Base-by-base conservation (phyloP, 2,888 invertebrate species). In the Charanyca ferruginea region DNA sequence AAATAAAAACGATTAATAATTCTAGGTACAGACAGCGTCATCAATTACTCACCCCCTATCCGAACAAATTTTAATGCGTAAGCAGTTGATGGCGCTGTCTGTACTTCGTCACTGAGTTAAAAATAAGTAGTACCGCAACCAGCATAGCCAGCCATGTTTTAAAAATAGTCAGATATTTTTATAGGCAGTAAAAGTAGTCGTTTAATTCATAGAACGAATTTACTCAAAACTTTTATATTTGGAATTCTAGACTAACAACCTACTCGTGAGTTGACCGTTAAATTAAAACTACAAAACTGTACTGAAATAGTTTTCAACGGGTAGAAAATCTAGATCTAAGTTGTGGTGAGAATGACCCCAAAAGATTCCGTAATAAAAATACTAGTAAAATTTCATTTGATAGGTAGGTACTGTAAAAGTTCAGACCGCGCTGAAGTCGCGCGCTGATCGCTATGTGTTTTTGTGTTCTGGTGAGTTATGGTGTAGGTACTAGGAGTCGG, bases 171-270 rank as follows among this genome's bases (percentile, higher is more conserved):
- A 42, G 7, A 44, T 3, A 20, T 28, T 70, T 71, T 76, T 69
- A 69, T 54, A 42, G 13, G 0, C 35, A 6, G 3, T 73, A 58
- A 76, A 76, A 57, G 6, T 9, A 22, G 57, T 8, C 9, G 38
- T 32, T 52, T 13, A 28, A 11, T 13, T 49, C 51, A 9, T 13
- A 71, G 8, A 55, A 49, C 16, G 52, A 51, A 49, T 49, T 18
- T 13, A 53, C 18, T 52, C 23, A 16, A 41, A 69, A 45, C 28
- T 44, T 54, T 62, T 20, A 58, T 42, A 55, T 49, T 35, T 73
- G 22, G 66, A 54, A 65, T 65, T 70, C 20, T 61, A 69, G 62
- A 72, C 38, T 59, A 58, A 74, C 66, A 32, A 11, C 51, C 9
- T n/a, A 53, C n/a, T 28, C 23, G 52, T 73, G 42, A 47, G 28